Evolutionary conservation across 1,140 invertebrate species (phyloP).

Genomic region (Musca vetustissima): DNA sequence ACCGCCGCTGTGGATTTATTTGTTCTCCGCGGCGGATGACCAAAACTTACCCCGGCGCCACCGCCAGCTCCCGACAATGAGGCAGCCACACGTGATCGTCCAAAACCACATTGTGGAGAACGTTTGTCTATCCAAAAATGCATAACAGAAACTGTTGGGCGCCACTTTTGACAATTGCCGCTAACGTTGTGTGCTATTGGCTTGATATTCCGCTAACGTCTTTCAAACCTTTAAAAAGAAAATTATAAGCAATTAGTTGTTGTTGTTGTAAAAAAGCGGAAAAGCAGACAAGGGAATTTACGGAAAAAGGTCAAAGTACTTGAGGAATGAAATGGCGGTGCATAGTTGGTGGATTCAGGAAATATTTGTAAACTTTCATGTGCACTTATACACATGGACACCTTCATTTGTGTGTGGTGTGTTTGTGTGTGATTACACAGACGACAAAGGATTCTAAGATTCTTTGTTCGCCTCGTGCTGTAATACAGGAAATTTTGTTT

Average conservation of each 20-base stretch:
- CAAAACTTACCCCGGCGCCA: slow-evolving; percentile 44
- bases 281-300: background rate
- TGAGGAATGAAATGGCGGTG: background rate
- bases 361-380: background rate
- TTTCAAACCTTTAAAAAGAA: too few species aligned
- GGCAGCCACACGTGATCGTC: slow-evolving; percentile 56
- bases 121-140: slow-evolving; percentile 75
- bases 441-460: too few species aligned
- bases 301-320: background rate
- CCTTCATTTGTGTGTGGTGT: background rate
- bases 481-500: too few species aligned
- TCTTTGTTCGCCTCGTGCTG: too few species aligned
- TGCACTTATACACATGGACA: background rate
- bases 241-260: too few species aligned
- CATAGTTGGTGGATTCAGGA: background rate
- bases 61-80: slow-evolving; percentile 50
- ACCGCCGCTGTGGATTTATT: slow-evolving; percentile 50
- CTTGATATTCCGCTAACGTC: too few species aligned
- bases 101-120: slow-evolving; percentile 67
- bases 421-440: too few species aligned
- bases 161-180: too few species aligned
- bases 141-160: slow-evolving; percentile 54
- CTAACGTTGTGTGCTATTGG: too few species aligned
- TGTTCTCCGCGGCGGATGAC: slow-evolving; percentile 46
- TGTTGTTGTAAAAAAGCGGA: background rate